A percentile compares a stretch with the other conserved stretches of the same genome.
phyloP scores from a whole-genome alignment of 2,888 invertebrate species.

The Buathra laborator region DNA sequence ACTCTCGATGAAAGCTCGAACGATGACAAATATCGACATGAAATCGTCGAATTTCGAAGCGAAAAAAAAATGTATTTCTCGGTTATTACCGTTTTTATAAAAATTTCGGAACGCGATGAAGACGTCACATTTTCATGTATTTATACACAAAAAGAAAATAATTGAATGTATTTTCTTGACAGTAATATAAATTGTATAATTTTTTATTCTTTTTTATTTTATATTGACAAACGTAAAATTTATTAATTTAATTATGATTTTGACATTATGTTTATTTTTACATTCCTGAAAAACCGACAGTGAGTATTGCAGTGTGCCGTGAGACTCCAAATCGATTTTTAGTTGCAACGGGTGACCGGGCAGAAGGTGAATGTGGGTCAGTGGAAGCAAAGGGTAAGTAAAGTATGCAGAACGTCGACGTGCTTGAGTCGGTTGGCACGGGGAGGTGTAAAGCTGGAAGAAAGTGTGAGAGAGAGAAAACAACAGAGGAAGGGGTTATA shows the following conservation, averaged over 20 bases:
- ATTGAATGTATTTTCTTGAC: too few species aligned
- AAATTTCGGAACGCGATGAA: too few species aligned
- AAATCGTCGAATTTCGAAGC: background rate
- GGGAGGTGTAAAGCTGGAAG: slow-evolving; percentile 56
- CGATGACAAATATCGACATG: background rate
- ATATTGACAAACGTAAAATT: background rate
- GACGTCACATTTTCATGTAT: too few species aligned
- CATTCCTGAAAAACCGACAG: background rate
- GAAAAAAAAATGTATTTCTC: background rate
- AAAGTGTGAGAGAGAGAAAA: slow-evolving; percentile 62
- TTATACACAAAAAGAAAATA: too few species aligned
- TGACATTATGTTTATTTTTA: background rate
- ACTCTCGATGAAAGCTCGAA: background rate
- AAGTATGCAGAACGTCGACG: slow-evolving; percentile 30
- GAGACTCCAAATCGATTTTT: slow-evolving; percentile 53
- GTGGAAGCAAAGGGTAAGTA: slow-evolving; percentile 68
- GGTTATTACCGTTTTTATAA: too few species aligned
- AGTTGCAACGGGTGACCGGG: slow-evolving; percentile 26
- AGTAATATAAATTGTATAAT: too few species aligned
- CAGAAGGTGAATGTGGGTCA: slow-evolving; percentile 72
- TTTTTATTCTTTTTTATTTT: too few species aligned
- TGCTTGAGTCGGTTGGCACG: slow-evolving; percentile 65
- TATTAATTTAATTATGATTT: background rate
- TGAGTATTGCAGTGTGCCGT: background rate
- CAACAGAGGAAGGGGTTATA: slow-evolving; percentile 24